phyloP scores from a whole-genome alignment of 2,797 vertebrate genomes.

The Morelia viridis region DNA sequence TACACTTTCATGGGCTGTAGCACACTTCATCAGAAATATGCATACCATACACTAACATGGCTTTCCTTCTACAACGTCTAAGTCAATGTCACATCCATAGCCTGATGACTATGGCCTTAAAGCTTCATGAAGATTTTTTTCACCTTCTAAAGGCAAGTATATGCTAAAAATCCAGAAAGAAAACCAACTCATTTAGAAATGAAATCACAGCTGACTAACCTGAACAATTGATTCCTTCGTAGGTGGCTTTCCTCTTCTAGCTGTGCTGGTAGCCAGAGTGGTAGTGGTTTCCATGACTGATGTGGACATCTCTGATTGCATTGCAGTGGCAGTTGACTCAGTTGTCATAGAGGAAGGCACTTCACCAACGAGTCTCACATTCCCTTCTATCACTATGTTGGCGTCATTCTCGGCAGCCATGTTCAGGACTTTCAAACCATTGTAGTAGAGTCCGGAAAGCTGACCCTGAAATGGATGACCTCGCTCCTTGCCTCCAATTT shows the following conservation, averaged over 20 bases:
- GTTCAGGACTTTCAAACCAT: conserved; percentile 99
- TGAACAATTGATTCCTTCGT: conserved; percentile 89
- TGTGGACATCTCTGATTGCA: conserved; percentile 94
- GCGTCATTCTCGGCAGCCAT: conserved; percentile 97
- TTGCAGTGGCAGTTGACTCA: conserved; percentile 93
- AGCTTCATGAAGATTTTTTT: not conserved
- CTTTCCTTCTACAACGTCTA: not conserved
- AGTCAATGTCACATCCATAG: not conserved
- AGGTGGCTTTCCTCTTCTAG: conserved; percentile 86
- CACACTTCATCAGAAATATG: not conserved
- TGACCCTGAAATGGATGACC: conserved; percentile 97
- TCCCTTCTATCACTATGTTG: conserved; percentile 94
- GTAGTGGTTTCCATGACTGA: conserved; percentile 97
- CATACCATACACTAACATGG: not conserved
- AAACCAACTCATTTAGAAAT: not conserved
- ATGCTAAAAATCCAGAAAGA: not conserved
- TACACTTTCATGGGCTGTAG: not conserved
- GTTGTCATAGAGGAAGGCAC: conserved; percentile 96
- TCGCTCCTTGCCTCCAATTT: conserved; percentile 95
- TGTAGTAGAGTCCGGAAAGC: conserved; percentile 99
- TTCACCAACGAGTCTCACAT: conserved; percentile 96
- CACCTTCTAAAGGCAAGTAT: fast-evolving
- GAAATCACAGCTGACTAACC: conserved; percentile 72
- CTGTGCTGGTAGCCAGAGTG: conserved; percentile 87
- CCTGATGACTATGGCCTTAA: not conserved